Evolutionary conservation across 2,888 invertebrate species (phyloP).

Genomic region (Lamproptera curius): DNA sequence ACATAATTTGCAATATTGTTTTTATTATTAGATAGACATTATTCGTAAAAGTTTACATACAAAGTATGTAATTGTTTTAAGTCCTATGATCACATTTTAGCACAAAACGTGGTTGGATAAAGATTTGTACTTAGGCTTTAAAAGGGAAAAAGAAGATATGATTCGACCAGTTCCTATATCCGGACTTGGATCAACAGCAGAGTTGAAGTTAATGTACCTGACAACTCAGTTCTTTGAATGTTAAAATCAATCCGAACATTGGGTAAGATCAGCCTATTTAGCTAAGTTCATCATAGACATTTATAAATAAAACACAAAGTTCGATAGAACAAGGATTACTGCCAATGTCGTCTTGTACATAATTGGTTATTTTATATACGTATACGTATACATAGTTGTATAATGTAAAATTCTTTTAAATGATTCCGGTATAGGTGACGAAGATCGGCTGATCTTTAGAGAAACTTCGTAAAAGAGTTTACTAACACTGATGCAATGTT

Average conservation of each 20-base stretch:
- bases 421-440: background rate
- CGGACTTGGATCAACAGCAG: constrained; percentile 43
- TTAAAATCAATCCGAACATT: constrained; percentile 49
- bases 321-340: background rate
- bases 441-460: background rate
- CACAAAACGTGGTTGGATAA: constrained; percentile 70
- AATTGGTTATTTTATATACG: no score
- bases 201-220: constrained; percentile 47
- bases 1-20: background rate
- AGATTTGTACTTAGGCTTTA: constrained; percentile 74
- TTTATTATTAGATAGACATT: no score
- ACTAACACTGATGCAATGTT: no score
- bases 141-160: constrained; percentile 48
- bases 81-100: no score
- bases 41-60: no score
- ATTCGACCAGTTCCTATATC: constrained; percentile 45
- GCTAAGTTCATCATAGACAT: constrained; percentile 39
- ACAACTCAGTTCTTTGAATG: constrained; percentile 49
- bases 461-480: no score
- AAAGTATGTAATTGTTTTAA: no score
- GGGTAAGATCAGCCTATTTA: no score
- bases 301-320: background rate
- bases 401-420: background rate
- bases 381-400: background rate
- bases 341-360: background rate